Percentiles rank a stretch among this genome's conserved stretches.
phyloP scores from a whole-genome alignment of 2,113 vertebrate genomes.

The Ciconia boyciana region DNA sequence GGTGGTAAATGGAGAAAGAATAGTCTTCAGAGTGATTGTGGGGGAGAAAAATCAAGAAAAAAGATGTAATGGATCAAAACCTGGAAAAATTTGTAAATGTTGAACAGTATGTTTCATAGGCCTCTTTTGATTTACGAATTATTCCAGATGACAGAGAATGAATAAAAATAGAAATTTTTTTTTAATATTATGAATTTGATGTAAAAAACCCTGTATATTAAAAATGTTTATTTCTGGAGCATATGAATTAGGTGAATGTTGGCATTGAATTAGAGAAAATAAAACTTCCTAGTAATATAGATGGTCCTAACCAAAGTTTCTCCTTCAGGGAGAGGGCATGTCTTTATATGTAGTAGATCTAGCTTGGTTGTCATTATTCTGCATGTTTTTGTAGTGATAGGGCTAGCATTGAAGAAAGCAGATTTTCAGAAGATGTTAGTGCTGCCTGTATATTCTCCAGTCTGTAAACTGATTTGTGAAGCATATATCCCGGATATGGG shows the following conservation, averaged over 20 bases:
- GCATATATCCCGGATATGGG: rapidly evolving
- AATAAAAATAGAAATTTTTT: not conserved
- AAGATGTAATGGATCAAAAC: not conserved
- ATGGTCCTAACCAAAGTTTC: not conserved
- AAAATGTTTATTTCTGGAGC: not conserved
- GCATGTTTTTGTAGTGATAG: not conserved
- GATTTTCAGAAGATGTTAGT: not conserved
- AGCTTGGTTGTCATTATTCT: not conserved
- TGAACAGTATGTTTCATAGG: not conserved
- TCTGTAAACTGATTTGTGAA: not conserved
- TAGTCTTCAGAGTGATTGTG: not conserved
- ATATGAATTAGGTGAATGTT: not conserved
- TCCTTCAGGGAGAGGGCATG: rapidly evolving
- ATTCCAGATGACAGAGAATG: not conserved
- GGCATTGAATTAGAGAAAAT: not conserved
- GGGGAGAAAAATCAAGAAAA: not conserved
- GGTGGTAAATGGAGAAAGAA: not conserved
- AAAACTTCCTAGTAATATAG: not conserved
- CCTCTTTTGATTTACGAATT: not conserved
- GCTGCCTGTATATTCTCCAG: not conserved
- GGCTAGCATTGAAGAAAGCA: not conserved
- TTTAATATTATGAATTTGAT: not conserved
- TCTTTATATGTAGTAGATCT: not conserved
- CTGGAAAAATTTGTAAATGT: not conserved
- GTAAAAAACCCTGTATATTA: not conserved